Evolutionary conservation across 2,888 invertebrate species (phyloP).

Genomic region (Macaria liturata): DNA sequence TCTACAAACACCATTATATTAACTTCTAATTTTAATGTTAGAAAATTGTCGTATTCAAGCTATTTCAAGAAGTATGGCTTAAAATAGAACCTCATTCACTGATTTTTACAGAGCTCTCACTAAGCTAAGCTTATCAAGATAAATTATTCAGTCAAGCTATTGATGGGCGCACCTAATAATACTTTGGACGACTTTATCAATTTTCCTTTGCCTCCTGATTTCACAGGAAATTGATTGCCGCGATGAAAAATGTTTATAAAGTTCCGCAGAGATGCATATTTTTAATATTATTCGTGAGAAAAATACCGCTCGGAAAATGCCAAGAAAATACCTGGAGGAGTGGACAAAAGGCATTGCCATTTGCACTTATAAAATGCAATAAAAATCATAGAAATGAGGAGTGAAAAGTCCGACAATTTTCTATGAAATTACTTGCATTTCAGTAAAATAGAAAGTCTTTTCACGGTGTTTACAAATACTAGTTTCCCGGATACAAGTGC

Average conservation of each 20-base stretch:
- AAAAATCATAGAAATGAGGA: not conserved
- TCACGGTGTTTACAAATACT: too few relatives aligned
- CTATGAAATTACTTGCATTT: too few relatives aligned
- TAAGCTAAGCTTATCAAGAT: conserved; percentile 48
- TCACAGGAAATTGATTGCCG: conserved; percentile 32
- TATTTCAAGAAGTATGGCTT: too few relatives aligned
- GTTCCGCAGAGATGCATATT: conserved; percentile 20
- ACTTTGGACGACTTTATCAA: conserved; percentile 43
- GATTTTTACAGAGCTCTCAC: conserved; percentile 8
- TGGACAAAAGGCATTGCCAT: conserved; percentile 11
- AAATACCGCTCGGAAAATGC: conserved; percentile 10
- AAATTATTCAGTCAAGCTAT: conserved; percentile 49
- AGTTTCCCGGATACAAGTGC: too few relatives aligned
- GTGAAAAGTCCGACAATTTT: conserved; percentile 3
- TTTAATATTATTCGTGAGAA: conserved; percentile 19
- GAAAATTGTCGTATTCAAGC: too few relatives aligned
- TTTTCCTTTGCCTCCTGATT: conserved; percentile 37
- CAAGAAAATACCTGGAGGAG: conserved; percentile 4
- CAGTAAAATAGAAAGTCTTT: too few relatives aligned
- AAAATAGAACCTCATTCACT: conserved; percentile 6
- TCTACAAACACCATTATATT: too few relatives aligned
- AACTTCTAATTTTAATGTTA: too few relatives aligned
- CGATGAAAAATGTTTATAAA: conserved; percentile 24
- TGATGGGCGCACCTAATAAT: conserved; percentile 43
- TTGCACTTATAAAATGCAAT: conserved; percentile 7